Base-by-base conservation (phyloP, 2,113 vertebrate species). In the Phaethornis superciliosus region DNA sequence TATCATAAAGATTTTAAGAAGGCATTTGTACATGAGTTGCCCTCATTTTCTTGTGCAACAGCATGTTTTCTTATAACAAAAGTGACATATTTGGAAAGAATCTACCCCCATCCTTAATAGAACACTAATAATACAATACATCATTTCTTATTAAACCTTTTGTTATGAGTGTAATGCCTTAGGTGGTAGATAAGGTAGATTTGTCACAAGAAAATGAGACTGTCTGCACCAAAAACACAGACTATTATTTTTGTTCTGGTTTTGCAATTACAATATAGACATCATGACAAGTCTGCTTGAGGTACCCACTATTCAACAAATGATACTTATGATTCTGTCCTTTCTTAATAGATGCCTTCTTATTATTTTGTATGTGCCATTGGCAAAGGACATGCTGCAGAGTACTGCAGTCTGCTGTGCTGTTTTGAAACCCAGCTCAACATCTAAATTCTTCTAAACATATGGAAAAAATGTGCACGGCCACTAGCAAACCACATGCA, bases 121-220 rank as follows among this genome's bases (percentile, higher is more conserved):
- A 95, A 90, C 52, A 85, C 64, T 91, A 88, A 95, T 89, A 94
- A 96, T 69, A 37, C 47, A 85, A 94, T 90, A 44, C 23, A 89
- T 94, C 23, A 62, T 87, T 89, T 96, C 96, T 97, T 94, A 94
- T 95, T 96, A 95, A 96, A 96, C 33, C 59, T 94, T 95, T 81
- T 30, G 33, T 93, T 97, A 72, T 77, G 58, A 94, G 68, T 54
- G 27, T 44, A 95, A 94, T 74, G 96, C 95, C 95, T 96, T 77
- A 95, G 94, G 93, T 89, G 71, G 79, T 63, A 93, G 87, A 90
- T 85, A 96, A 89, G 51, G 89, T 86, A 95, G 79, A 96, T 89
- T 88, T 96, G 62, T 96, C 88, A 97, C 67, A 94, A 65, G 92
- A 94, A 97, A 98, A 97, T 94, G 72, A 96, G 94, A 86, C 44